Base-by-base conservation (phyloP, 2,797 vertebrate species). In the Brachyalestes nurse region DNA sequence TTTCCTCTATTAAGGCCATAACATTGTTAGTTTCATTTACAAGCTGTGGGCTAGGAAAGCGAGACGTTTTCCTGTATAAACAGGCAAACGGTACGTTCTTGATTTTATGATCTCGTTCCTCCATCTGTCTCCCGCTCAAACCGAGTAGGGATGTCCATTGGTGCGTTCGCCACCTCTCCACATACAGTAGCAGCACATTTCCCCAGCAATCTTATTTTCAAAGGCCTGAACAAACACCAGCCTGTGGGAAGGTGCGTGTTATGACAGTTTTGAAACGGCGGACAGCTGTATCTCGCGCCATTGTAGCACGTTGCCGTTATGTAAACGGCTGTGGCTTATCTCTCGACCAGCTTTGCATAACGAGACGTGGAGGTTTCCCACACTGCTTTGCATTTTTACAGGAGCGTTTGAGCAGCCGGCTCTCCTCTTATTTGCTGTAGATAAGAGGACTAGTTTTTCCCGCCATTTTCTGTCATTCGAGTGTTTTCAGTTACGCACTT, bases 331-430 rank as follows among this genome's bases (percentile, higher is more conserved):
- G 71, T 19, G 13, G 89, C 91, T 92, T 94, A 93, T 93, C 92
- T 92, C 65, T 83, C 57, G 21, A 80, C 14, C 83, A 81, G 83
- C 83, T 93, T 93, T 94, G 92, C 92, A 93, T 94, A 94, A 93
- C 83, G 83, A 87, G 87, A 81, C 23, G 72, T 82, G 85, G 47
- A 60, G 21, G 82, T 88, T 91, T 92, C 91, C 88, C 89, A 89
- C 82, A 78, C 88, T 87, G 90, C 85, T 92, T 91, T 90, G 88
- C 87, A 85, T 90, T 85, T 75, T 86, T 78, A 79, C 80, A 76
- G 55, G 83, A 86, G 83, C 58, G 77, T 88, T 90, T 87, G 64
- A 86, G n/a, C 66, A 72, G 62, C 60, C 79, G 78, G 69, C 75
- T 76, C 79, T 82, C 71, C 75, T 51, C 4, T 77, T 74, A 72